Conservation (phyloP, 2,888 invertebrate species). For the Cheilosia urbana region DNA sequence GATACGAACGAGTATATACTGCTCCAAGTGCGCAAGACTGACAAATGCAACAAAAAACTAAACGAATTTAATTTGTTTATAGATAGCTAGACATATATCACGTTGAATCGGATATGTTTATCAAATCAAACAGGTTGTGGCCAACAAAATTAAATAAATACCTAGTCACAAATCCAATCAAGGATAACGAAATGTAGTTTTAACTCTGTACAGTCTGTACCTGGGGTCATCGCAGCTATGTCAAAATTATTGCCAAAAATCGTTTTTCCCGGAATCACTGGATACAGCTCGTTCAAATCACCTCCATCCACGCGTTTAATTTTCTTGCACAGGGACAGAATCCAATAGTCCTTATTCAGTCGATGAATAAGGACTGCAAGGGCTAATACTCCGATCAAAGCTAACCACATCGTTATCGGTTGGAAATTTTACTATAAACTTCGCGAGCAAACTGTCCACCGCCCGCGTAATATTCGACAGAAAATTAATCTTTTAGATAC, state of each 20-base stretch:
- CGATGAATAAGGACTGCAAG: slow-evolving; percentile 74
- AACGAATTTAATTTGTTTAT: slow-evolving; percentile 10
- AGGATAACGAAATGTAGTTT: background rate
- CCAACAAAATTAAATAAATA: background rate
- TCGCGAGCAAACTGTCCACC: background rate
- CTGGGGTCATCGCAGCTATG: slow-evolving; percentile 77
- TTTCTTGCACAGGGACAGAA: slow-evolving; percentile 78
- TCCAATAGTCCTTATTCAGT: slow-evolving; percentile 78
- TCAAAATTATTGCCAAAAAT: slow-evolving; percentile 81
- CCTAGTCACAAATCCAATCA: background rate
- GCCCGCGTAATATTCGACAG: background rate
- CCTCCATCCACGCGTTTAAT: slow-evolving; percentile 79
- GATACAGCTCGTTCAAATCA: slow-evolving; percentile 77
- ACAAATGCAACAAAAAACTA: background rate
- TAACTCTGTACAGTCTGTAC: slow-evolving; percentile 70
- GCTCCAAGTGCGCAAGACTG: slow-evolving; percentile 27
- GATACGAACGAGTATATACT: background rate
- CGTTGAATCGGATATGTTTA: background rate
- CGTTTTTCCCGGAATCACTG: slow-evolving; percentile 78
- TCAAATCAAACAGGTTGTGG: slow-evolving; percentile 18
- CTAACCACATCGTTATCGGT: slow-evolving; percentile 45
- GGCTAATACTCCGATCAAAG: slow-evolving; percentile 41
- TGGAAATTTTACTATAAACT: slow-evolving; percentile 3
- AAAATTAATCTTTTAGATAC: background rate
- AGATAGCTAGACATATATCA: background rate